phyloP scores from a whole-genome alignment of 1,140 invertebrate species.

The Meteorus sp. region DNA sequence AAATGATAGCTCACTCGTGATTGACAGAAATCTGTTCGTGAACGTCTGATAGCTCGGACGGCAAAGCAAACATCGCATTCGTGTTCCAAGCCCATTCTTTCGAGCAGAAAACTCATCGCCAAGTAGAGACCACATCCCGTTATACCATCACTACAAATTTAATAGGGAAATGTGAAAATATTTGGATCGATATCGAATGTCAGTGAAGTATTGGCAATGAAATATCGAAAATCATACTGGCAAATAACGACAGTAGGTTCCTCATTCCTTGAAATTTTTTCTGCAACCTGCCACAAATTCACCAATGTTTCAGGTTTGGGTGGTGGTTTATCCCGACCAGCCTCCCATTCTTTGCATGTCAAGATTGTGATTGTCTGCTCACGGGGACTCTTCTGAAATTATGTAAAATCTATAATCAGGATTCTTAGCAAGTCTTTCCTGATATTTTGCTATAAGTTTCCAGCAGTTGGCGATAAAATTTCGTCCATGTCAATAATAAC shows the following conservation, averaged over 20 bases:
- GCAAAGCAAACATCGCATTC: slow-evolving; percentile 39
- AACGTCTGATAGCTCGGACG: slow-evolving; percentile 33
- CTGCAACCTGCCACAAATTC: slow-evolving; percentile 35
- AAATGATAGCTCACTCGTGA: neutral
- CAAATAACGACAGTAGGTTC: slow-evolving; percentile 34
- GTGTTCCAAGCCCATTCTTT: slow-evolving; percentile 38
- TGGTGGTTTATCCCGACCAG: slow-evolving; percentile 28
- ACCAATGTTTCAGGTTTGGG: slow-evolving; percentile 30
- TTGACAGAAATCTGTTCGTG: slow-evolving; percentile 32
- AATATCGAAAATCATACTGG: slow-evolving; percentile 38
- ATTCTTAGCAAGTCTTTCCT: neutral
- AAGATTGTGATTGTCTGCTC: slow-evolving; percentile 34
- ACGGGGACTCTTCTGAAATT: slow-evolving; percentile 24
- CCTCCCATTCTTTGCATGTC: slow-evolving; percentile 33
- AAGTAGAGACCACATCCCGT: slow-evolving; percentile 38
- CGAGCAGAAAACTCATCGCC: slow-evolving; percentile 34
- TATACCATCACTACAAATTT: slow-evolving; percentile 9
- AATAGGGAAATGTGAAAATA: too few relatives aligned
- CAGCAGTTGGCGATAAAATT: neutral
- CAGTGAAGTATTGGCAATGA: too few relatives aligned
- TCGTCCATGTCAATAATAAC: too few relatives aligned
- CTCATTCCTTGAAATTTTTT: slow-evolving; percentile 32
- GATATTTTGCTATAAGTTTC: too few relatives aligned
- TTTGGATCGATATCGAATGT: neutral
- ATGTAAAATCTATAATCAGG: neutral